These are phyloP conservation scores for Bubo bubo DNA, from an alignment of 2,113 vertebrate species.

Conservation along the genomic window DNA sequence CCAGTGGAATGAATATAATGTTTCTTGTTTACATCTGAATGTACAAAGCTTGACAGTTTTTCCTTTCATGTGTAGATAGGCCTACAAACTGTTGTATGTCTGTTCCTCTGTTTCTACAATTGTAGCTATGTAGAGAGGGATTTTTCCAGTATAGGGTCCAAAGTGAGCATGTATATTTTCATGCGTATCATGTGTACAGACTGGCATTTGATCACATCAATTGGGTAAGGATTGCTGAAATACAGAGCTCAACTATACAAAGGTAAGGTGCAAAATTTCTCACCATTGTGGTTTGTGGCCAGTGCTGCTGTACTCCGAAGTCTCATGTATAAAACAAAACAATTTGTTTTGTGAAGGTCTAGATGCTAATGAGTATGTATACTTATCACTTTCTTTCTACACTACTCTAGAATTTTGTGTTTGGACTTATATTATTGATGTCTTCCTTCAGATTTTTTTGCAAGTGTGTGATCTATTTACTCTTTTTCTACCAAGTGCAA, in stretches of 20 bases:
- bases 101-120: background rate
- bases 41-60: background rate
- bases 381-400: background rate
- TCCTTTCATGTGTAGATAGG: background rate
- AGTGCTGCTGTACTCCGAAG: background rate
- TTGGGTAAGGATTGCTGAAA: background rate
- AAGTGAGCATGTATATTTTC: background rate
- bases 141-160: background rate
- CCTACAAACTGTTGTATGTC: background rate
- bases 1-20: slow-evolving; percentile 67
- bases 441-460: background rate
- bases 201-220: background rate
- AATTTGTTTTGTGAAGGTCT: background rate
- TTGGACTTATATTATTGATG: background rate
- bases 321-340: background rate
- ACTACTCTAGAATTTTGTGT: background rate
- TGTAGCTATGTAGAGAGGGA: background rate
- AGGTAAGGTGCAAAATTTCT: background rate
- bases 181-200: background rate
- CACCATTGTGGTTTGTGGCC: background rate
- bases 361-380: background rate
- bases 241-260: background rate
- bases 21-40: slow-evolving; percentile 65
- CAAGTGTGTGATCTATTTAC: background rate
- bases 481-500: background rate